Evolutionary conservation across 2,113 vertebrate genomes (phyloP), one percentile per base, ranked within the genome.

Genomic region (Alces alces): DNA sequence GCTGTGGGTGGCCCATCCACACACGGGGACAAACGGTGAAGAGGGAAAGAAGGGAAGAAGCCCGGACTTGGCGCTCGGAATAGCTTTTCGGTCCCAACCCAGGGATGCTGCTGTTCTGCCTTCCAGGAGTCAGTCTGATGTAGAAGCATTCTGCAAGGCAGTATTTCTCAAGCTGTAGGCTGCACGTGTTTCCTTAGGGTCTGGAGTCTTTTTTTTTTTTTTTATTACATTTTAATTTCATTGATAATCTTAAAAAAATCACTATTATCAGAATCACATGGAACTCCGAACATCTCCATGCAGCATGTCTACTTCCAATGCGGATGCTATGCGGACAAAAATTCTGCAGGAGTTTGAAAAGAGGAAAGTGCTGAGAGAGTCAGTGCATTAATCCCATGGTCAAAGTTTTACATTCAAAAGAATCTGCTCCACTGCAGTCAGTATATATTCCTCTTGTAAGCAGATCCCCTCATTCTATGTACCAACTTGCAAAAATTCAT

Each of bases 381-480:
- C 84, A 28, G 21, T 52, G 92, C 64, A 25, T n/a, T 85, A 96
- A 97, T 85, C 87, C 89, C 73, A 60, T 36, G 39, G 64, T 50
- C 88, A 92, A 96, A 80, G 76, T 94, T 94, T 91, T 80, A 80
- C 89, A 94, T 86, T 97, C 73, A 94, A 89, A 96, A 90, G 93
- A 88, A 85, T 94, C 86, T 14, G 5, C 57, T 76, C 55, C 33
- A 19, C 14, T 27, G 83, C 52, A 61, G 73, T 92, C 50, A 64
- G 52, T 39, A 23, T 36, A 36, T 43, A 27, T 55, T 87, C 64
- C 79, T 87, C 84, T 52, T 61, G 7, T 84, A 80, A 96, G 95
- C 92, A 96, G 90, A 89, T 86, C 19, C 45, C 10, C 7, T 36
- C 5, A 0, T 50, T 50, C 1, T 66, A 23, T 19, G 28, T 11